Evolutionary conservation across 1,140 invertebrate genomes (phyloP), one percentile per base, ranked within the genome.

Genomic region (Pseudomyrmex concolor): DNA sequence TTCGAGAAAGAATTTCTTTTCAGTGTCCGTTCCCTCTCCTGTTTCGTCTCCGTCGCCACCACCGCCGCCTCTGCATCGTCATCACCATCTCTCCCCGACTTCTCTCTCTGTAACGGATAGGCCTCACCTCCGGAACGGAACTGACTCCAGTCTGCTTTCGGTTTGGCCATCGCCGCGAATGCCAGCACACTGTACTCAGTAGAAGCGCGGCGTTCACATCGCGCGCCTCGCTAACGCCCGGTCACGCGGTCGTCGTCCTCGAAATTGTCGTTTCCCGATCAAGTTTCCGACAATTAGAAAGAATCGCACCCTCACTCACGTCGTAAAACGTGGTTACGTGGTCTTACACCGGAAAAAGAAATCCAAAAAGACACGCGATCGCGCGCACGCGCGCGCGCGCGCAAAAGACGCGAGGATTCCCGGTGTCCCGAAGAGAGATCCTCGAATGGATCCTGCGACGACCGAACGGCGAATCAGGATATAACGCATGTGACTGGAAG

Each of bases 71-170:
- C 84, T 72, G 86, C 87, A 88, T 88, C 87, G 86, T 89, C 87
- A 86, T 89, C 87, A 88, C 87, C 86, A 86, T 88, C 87, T 89
- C 87, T 89, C 87, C 74, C 87, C 74, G 86, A 70, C 74, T 89
- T 85, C 50, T 85, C 87, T 89, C 87, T 89, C 73, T 85, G 87
- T 89, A 89, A 89, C 87, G 87, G 87, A 89, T 89, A 89, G 86
- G 86, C 87, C 88, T 89, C 86, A 86, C 87, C 86, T 88, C 86
- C 86, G 73, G 87, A 88, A 89, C 87, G 87, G 87, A 89, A 89
- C 73, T 77, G 73, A 77, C 87, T 89, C 86, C 87, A 89, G 86
- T 89, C 80, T 84, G 87, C 87, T 89, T 89, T 87, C 87, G 88
- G 86, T 89, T 88, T 89, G 78, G 87, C 84, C 74, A 66, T 74